Base-by-base conservation (phyloP, 1,140 invertebrate species). In the Megathymus violae region DNA sequence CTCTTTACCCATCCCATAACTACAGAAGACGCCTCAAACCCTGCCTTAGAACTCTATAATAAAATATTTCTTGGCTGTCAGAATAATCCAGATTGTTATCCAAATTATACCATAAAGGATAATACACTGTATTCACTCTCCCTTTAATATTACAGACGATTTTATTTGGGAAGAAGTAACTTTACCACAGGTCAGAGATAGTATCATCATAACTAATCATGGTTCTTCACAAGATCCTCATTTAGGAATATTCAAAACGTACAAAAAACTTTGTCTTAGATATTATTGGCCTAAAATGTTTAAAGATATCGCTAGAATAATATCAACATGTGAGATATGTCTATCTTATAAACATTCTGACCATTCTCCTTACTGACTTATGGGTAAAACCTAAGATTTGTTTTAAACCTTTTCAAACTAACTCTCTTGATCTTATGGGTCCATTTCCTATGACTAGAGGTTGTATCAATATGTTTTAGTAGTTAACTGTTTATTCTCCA, bases 381-480 rank as follows among this genome's bases (percentile, higher is more conserved):
- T 83, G 76, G 62, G 63, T n/a, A 3, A 36, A 52, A 40, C 47
- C 62, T 7, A n/a, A 60, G 77, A 0, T 40, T 56, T 15, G 60
- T 48, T 36, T 14, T 43, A 19, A 64, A 11, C 80, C 80, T 4
- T 89, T 80, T 74, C 63, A 84, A 34, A 62, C 41, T 0, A 63
- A 85, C 0, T 74, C 77, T 0, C 67, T 77, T 0, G 89, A 92
- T 56, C 34, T 91, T 3, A 78, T 91, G 60, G 84, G 88, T 16
- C 86, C 84, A 0, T 74, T 89, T 13, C 88, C 88, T 0, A 13
- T 68, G 0, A 80, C 72, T 1, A 44, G 34, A 0, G 62, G 65
- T 19, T 74, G 82, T 67, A 84, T 38, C 13, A 52, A 40, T 76
- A 69, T 71, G 11, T 89, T 0, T 47, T 91, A 0, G 85, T 91